phyloP scores from a whole-genome alignment of 2,888 invertebrate species.

The Drosophila rellima region DNA sequence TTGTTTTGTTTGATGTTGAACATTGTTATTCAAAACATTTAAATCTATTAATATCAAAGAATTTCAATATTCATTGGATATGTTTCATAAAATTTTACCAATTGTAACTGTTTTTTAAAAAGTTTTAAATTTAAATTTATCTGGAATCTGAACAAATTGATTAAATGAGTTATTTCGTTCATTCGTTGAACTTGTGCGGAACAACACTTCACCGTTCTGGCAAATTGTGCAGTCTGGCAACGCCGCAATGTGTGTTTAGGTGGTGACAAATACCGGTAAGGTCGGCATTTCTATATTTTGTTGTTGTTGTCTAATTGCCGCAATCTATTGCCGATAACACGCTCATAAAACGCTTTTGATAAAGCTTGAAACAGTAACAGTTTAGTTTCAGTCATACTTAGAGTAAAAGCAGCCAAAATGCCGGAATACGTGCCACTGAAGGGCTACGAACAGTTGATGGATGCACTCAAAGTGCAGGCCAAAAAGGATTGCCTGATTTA shows the following conservation, averaged over 20 bases:
- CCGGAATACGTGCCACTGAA: constrained; percentile 55
- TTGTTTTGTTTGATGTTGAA: too few relatives aligned
- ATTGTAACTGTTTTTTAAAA: too few relatives aligned
- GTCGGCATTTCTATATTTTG: constrained; percentile 13
- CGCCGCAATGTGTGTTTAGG: not conserved
- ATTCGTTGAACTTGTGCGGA: not conserved
- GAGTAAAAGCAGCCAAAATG: constrained; percentile 34
- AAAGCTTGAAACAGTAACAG: not conserved
- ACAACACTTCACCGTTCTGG: not conserved
- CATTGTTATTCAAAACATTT: too few relatives aligned
- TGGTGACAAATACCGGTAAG: not conserved
- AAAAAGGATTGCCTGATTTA: constrained; percentile 60
- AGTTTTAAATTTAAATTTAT: too few relatives aligned
- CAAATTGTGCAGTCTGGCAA: not conserved
- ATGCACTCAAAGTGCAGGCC: constrained; percentile 41
- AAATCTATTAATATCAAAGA: too few relatives aligned
- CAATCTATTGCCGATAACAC: constrained; percentile 27
- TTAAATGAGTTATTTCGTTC: not conserved
- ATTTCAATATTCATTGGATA: too few relatives aligned
- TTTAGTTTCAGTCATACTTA: not conserved
- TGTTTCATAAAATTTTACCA: too few relatives aligned
- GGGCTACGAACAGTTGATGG: constrained; percentile 54
- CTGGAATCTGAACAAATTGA: too few relatives aligned
- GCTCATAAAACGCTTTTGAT: constrained; percentile 31
- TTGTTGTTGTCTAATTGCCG: constrained; percentile 3